These are phyloP conservation scores for Plutella xylostella DNA, from an alignment of 2,888 invertebrate genomes.

Conservation along the genomic window DNA sequence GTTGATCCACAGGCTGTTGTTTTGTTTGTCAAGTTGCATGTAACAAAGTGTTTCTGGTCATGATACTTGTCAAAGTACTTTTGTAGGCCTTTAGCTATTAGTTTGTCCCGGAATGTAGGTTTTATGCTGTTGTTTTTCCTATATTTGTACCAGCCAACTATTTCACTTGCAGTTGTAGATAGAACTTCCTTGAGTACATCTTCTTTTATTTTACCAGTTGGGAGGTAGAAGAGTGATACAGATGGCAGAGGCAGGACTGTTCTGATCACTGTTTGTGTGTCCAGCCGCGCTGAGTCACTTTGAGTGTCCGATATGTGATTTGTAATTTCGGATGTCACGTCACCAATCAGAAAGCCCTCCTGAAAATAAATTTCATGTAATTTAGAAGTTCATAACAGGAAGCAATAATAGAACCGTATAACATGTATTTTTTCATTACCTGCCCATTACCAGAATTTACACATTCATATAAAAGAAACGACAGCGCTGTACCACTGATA, in stretches of 20 bases:
- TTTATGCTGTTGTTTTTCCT: conserved; percentile 63
- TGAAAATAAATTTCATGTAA: conserved; percentile 21
- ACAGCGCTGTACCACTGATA: conserved; percentile 73
- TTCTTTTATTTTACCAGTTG: conserved; percentile 67
- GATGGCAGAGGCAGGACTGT: conserved; percentile 71
- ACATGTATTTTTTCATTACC: conserved; percentile 36
- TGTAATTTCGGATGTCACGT: conserved; percentile 72
- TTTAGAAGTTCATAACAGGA: not conserved
- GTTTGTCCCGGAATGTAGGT: conserved; percentile 73
- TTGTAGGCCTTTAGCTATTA: conserved; percentile 72
- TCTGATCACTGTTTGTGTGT: conserved; percentile 72
- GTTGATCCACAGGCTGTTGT: conserved; percentile 64
- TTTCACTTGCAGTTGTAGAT: conserved; percentile 60
- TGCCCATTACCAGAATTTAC: conserved; percentile 71
- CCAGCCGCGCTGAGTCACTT: conserved; percentile 70
- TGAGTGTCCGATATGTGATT: conserved; percentile 78
- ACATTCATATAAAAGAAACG: conserved; percentile 76
- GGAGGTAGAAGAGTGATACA: conserved; percentile 67
- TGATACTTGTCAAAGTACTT: conserved; percentile 65
- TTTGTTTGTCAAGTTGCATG: conserved; percentile 71
- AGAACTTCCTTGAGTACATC: conserved; percentile 65
- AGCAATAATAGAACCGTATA: not conserved
- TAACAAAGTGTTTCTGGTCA: conserved; percentile 71
- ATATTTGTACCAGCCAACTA: conserved; percentile 78
- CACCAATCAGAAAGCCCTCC: conserved; percentile 76